These are phyloP conservation scores for Eunapius fragilis DNA, from an alignment of 37 sponge, comb jelly and placozoan genomes.

Conservation along the genomic window DNA sequence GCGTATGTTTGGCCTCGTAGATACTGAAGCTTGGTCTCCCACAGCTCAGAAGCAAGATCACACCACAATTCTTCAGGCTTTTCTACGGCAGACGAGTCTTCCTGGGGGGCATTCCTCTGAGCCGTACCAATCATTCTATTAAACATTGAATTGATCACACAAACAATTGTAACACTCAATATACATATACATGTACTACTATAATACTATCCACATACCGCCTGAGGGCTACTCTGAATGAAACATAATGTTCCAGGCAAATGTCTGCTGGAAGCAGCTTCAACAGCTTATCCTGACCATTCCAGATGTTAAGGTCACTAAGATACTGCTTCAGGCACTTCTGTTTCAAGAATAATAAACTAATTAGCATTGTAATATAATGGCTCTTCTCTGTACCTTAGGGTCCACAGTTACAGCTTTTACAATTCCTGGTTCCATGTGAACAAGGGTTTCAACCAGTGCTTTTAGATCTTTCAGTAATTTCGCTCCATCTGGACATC, in stretches of 20 bases:
- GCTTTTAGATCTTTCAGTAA: not conserved
- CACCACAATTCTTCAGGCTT: not conserved
- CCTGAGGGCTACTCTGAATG: conserved; percentile 48
- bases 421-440: not conserved
- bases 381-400: not conserved
- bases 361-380: not conserved
- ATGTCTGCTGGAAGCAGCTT: conserved; percentile 47
- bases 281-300: conserved; percentile 30
- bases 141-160: too few relatives aligned
- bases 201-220: conserved; percentile 9
- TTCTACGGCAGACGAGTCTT: not conserved
- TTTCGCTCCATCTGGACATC: not conserved
- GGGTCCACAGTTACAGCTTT: conserved; percentile 3
- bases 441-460: not conserved
- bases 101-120: not conserved
- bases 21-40: not conserved
- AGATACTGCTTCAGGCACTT: conserved; percentile 42
- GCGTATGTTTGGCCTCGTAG: not conserved
- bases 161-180: not conserved
- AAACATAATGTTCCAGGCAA: conserved; percentile 61
- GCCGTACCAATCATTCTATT: not conserved
- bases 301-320: conserved; percentile 28
- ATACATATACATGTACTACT: not conserved
- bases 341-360: conserved; percentile 1
- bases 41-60: not conserved